Conservation (phyloP, 2,113 vertebrate genomes). For the Megalops atlanticus region DNA sequence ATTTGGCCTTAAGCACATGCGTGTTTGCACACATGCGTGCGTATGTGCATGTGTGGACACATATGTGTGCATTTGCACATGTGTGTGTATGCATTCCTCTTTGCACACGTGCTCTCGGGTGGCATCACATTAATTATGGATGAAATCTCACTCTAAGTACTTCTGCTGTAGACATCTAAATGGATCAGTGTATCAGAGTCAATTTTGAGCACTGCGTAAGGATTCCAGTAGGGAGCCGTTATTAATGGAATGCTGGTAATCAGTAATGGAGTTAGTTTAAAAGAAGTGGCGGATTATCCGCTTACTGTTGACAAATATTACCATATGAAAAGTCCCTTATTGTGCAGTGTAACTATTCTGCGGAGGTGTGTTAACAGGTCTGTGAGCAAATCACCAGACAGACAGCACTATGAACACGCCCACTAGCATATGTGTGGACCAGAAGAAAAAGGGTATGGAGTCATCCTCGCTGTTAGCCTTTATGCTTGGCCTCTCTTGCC, state of each 20-base stretch:
- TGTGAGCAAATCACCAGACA: too few species aligned
- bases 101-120: not conserved
- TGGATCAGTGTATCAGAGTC: not conserved
- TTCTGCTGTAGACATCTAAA: constrained; percentile 3
- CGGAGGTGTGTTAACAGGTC: too few species aligned
- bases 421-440: too few species aligned
- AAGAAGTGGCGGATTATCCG: not conserved
- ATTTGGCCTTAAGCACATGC: not conserved
- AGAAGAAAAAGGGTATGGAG: too few species aligned
- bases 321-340: not conserved
- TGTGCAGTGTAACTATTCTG: not conserved
- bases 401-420: too few species aligned
- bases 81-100: too few species aligned
- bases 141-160: not conserved
- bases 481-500: not conserved
- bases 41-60: not conserved
- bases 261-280: constrained; percentile 1
- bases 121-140: constrained; percentile 26
- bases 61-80: not conserved
- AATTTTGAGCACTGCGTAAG: not conserved
- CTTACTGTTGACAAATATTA: not conserved
- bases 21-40: not conserved
- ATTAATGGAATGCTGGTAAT: constrained; percentile 6
- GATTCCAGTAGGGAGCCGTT: not conserved
- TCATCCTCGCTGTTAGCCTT: not conserved